Conservation (phyloP, 2,888 invertebrate species). For the Allophyes oxyacanthae region DNA sequence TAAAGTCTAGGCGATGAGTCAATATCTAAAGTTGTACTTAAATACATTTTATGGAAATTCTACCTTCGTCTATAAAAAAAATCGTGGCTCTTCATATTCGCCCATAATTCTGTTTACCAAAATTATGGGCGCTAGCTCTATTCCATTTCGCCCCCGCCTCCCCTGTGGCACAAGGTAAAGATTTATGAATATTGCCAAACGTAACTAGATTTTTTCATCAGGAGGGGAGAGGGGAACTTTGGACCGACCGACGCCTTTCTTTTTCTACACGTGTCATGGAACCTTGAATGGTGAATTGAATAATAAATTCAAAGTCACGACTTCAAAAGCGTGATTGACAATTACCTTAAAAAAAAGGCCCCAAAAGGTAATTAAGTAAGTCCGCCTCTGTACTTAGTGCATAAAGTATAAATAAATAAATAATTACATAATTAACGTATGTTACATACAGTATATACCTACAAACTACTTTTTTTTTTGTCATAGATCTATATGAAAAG, state of each 20-base stretch:
- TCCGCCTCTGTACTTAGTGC: too few relatives aligned
- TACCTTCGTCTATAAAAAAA: constrained; percentile 6
- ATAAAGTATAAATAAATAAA: too few relatives aligned
- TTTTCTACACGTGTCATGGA: constrained; percentile 30
- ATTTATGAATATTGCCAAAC: constrained; percentile 40
- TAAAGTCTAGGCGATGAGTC: neutral
- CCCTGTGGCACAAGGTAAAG: constrained; percentile 17
- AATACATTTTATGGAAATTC: neutral
- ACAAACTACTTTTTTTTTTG: too few relatives aligned
- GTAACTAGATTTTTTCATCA: constrained; percentile 28
- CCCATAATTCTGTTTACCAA: constrained; percentile 1
- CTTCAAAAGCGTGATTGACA: constrained; percentile 33
- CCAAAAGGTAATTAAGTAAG: too few relatives aligned
- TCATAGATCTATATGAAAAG: too few relatives aligned
- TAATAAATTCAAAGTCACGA: constrained; percentile 38
- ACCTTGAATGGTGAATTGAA: constrained; percentile 34
- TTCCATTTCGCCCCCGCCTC: constrained; percentile 25
- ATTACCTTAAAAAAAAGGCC: too few relatives aligned
- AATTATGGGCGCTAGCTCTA: constrained; percentile 6
- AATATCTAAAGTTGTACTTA: neutral
- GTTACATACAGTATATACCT: too few relatives aligned
- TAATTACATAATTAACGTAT: too few relatives aligned
- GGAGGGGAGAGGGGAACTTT: constrained; percentile 9
- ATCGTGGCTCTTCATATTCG: constrained; percentile 1
- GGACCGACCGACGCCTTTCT: constrained; percentile 15